Evolutionary conservation across 35 echinoderm and acorn worm genomes (phyloP), one percentile per base, ranked within the genome.

Genomic region (Diadema setosum): DNA sequence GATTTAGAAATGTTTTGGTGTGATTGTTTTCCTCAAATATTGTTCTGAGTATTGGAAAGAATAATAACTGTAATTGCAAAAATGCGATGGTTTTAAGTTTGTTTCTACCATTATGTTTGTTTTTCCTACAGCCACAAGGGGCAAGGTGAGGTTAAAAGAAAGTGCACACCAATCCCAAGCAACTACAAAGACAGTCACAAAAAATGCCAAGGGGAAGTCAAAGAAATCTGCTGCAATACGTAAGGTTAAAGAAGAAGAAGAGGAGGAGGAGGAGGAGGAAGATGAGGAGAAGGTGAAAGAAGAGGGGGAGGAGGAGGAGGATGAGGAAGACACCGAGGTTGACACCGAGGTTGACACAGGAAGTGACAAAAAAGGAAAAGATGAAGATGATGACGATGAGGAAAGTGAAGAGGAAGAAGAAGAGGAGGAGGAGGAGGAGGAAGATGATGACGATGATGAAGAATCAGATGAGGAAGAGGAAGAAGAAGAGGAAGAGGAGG

Each of bases 401-500:
- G 36, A 83, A 3, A 35, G 31, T 65, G 37, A 60, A 35, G 18
- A 82, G 2, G 33, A 57, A 2, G 24, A 69, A 1, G 34, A 74
- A 45, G 29, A 76, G 16, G 49, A 78, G 35, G 69, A 86, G 48
- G 36, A 67, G 27, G 31, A 85, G 8, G 48, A 34, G 15, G 21
- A 69, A 5, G 63, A 18, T 34, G 61, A 84, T 29, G 27, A 73
- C 20, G 58, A 84, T 5, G 29, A 69, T 20, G 46, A 82, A 27
- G 56, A 86, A n/a, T 21, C 59, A 5, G 73, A 80, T 15, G 30
- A 87, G 11, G 75, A 81, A 18, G 49, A 85, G 34, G 82, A 91
- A 0, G 89, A 85, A n/a, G 33, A 75, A 41, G 24, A 82, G 70
- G 65, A 32, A 24, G 33, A 81, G 36, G 36, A 33, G 52, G 25